Evolutionary conservation across 2,888 invertebrate species (phyloP), one percentile per base, ranked within the genome.

Genomic region (Lasiommata megera): DNA sequence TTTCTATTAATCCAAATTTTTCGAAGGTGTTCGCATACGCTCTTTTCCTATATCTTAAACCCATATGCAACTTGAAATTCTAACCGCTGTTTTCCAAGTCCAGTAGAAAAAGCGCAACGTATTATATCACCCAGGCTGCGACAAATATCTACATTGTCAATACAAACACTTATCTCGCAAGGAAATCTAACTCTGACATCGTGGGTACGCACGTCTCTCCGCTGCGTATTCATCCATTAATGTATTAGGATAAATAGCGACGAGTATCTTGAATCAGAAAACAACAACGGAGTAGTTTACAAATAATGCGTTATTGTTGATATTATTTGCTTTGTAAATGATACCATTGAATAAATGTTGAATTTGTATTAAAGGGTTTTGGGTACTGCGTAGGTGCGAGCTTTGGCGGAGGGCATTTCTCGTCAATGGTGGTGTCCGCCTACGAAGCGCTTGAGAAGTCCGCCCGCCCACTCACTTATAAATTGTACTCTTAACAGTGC

Each of bases 401-500:
- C 58, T 58, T 71, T 71, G 60, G 62, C 63, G 71, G 74, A 73
- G 74, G 72, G 77, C 74, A 80, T 82, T 77, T 79, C 80, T 82
- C 71, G 77, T 80, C 76, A 88, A 84, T 84, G 80, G 77, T 63
- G 65, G 60, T 66, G 74, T 77, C 76, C 84, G 82, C 87, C 88
- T 70, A 87, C 87, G 72, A 53, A 59, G 71, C 75, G 75, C 76
- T 74, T 73, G 81, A 73, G 74, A 72, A 67, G 65, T 64, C 70
- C 80, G 80, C 80, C 84, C 86, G 82, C 89, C 88, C 71, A 88
- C 89, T 63, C 70, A 67, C 68, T 70, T 74, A 76, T 87, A 87
- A 88, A 86, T 83, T 77, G 75, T 80, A 74, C 75, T 71, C 72
- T 72, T 88, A 88, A 87, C 87, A 81, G 88, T 83, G 82, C 74